These are phyloP conservation scores for Lipophrys pholis DNA, from an alignment of 2,113 vertebrate genomes.

Conservation along the genomic window DNA sequence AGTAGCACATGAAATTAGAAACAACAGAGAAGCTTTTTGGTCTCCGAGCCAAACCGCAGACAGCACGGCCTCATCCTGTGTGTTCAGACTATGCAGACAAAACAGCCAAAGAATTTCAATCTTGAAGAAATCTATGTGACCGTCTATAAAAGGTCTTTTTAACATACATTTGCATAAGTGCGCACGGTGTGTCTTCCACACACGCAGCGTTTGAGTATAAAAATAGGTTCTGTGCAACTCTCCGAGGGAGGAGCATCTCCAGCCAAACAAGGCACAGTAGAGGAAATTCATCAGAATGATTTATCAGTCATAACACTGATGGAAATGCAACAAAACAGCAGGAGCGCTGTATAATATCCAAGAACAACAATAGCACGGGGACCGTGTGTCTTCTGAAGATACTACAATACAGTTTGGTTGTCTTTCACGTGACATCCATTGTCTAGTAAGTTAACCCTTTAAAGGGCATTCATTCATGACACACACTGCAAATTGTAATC, in stretches of 20 bases:
- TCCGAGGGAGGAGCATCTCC: conserved; percentile 29
- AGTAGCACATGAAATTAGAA: background rate
- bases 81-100: background rate
- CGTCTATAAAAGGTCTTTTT: conserved; percentile 33
- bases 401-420: too few species aligned
- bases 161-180: conserved; percentile 51
- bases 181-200: background rate
- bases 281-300: conserved; percentile 26
- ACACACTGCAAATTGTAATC: too few species aligned
- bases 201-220: conserved; percentile 4
- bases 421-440: too few species aligned
- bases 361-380: background rate
- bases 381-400: too few species aligned
- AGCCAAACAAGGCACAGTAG: conserved; percentile 27
- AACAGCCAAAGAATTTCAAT: background rate
- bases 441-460: too few species aligned
- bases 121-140: conserved; percentile 21
- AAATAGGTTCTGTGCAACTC: conserved; percentile 28
- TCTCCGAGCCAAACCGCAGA: background rate
- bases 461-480: too few species aligned
- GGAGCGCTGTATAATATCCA: background rate
- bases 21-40: background rate
- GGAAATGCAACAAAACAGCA: conserved; percentile 12
- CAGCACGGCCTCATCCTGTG: background rate
- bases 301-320: conserved; percentile 14